Evolutionary conservation across 2,888 invertebrate genomes (phyloP), one percentile per base, ranked within the genome.

Genomic region (Callyntrura guangdongensis): DNA sequence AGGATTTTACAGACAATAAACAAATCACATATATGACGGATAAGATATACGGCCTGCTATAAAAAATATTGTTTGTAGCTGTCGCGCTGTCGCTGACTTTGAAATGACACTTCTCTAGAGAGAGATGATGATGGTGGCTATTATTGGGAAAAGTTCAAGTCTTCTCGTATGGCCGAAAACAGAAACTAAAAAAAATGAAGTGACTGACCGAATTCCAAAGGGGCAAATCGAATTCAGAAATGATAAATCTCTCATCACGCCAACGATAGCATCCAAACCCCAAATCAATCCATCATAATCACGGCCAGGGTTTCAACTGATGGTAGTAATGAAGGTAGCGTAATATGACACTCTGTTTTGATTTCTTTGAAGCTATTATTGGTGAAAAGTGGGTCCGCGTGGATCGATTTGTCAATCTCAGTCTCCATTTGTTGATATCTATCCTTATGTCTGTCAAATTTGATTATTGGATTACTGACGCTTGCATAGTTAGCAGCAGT

Each of bases 291-390:
- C 67, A 86, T 86, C 86, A 86, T 67, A 61, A n/a, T 82, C 45
- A 61, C 81, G 1, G 79, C 17, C 20, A 61, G 61, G 9, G 79
- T 9, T 82, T 82, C 22, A 25, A 3, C 20, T 74, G 5, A 11
- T 17, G 17, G 20, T 47, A 25, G 17, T 20, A 61, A 56, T 79
- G 61, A n/a, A 82, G 27, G 22, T 14, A 45, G 36, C 12, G 27
- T 89, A 89, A 89, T 89, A 64, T 89, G 89, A 89, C 89, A 89
- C 77, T 27, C n/a, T 89, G 84, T 89, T 84, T 89, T 89, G 84
- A 84, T 82, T 89, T 47, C 77, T 36, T 53, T 89, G 49, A 89
- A 79, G 25, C 36, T 36, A 36, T 83, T 27, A 83, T 61, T 53
- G 17, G 45, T 67, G 67, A 82, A 88, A 89, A 89, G 89, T 89